Evolutionary conservation across 2,797 vertebrate genomes (phyloP).

Genomic region (Pipistrellus pygmaeus): DNA sequence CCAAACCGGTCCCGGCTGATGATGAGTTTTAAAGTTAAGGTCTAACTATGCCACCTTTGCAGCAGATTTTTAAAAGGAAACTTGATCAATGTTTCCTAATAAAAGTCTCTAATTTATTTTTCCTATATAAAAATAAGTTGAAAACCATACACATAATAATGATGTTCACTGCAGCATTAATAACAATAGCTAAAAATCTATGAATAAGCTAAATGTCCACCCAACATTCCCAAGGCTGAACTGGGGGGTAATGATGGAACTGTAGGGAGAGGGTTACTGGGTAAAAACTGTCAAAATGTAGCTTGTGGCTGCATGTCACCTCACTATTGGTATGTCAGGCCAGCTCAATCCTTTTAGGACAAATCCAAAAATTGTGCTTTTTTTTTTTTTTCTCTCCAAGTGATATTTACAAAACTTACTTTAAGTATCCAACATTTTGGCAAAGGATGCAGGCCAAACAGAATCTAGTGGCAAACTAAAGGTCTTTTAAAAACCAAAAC

Average conservation of each 20-base stretch:
- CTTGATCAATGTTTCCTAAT: constrained; percentile 16
- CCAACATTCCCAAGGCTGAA: background rate
- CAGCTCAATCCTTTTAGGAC: background rate
- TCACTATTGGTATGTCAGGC: background rate
- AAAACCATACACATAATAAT: background rate
- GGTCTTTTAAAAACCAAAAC: background rate
- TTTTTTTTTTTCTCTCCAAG: background rate
- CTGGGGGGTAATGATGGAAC: background rate
- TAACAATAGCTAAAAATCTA: constrained; percentile 27
- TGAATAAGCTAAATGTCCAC: background rate
- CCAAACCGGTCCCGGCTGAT: too few relatives aligned
- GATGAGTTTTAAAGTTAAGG: background rate
- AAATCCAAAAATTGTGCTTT: background rate
- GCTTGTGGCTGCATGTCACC: background rate
- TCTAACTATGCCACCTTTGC: background rate
- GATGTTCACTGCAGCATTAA: background rate
- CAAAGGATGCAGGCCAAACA: background rate
- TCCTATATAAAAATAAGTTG: background rate
- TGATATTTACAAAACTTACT: background rate
- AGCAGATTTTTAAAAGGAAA: constrained; percentile 13
- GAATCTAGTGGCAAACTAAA: constrained; percentile 8
- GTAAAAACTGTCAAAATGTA: background rate
- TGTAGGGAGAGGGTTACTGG: background rate
- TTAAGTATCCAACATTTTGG: background rate
- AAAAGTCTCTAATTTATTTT: background rate